These are phyloP conservation scores for Nymphalis io DNA, from an alignment of 1,140 invertebrate genomes.

Conservation along the genomic window DNA sequence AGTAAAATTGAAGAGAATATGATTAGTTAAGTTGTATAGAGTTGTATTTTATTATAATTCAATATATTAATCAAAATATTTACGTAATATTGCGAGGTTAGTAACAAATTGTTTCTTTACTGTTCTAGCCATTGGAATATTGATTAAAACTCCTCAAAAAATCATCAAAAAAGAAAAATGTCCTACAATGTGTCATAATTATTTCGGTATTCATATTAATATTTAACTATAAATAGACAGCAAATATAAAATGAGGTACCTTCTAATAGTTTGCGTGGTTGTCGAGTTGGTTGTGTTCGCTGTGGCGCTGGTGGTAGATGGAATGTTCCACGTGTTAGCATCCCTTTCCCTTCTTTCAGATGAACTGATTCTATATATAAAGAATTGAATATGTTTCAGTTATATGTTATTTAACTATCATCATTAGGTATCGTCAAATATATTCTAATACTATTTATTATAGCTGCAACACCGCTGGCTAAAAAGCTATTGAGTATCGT, in stretches of 20 bases:
- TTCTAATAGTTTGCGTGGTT: slow-evolving; percentile 82
- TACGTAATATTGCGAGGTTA: too few species aligned
- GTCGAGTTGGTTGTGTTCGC: slow-evolving; percentile 79
- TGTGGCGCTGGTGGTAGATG: slow-evolving; percentile 69
- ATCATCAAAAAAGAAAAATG: too few species aligned
- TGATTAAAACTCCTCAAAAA: too few species aligned
- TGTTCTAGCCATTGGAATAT: too few species aligned
- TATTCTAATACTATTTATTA: background rate
- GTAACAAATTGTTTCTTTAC: too few species aligned
- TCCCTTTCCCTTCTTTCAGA: slow-evolving; percentile 59
- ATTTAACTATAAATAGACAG: too few species aligned
- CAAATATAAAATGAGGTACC: slow-evolving; percentile 66
- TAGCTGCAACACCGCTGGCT: background rate
- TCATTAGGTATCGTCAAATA: background rate
- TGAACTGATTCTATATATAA: slow-evolving; percentile 49
- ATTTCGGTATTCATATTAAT: too few species aligned
- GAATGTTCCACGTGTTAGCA: slow-evolving; percentile 66
- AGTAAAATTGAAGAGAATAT: too few species aligned
- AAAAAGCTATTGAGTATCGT: background rate
- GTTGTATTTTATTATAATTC: too few species aligned
- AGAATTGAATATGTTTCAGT: slow-evolving; percentile 9
- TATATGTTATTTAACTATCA: background rate
- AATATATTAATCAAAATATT: too few species aligned
- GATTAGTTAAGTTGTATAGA: too few species aligned
- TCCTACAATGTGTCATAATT: too few species aligned